A percentile compares a stretch with the other conserved stretches of the same genome.
phyloP scores from a whole-genome alignment of 2,113 vertebrate genomes.

The Maccullochella peelii region DNA sequence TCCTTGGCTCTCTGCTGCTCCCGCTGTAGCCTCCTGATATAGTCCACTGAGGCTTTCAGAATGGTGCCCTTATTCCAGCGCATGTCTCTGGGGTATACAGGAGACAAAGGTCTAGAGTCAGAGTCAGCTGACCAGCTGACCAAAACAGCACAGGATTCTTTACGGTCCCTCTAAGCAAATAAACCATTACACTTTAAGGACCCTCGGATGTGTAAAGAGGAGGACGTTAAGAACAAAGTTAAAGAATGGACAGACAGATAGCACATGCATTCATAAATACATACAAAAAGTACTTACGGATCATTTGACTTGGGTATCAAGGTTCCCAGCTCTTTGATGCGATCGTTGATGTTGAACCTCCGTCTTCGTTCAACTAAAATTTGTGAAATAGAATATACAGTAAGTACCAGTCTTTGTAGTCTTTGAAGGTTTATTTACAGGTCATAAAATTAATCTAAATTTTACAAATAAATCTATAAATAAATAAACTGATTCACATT shows the following conservation, averaged over 20 bases:
- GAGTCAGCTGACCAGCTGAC: conserved; percentile 75
- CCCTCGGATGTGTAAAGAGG: background rate
- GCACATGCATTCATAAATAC: background rate
- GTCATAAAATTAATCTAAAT: no score
- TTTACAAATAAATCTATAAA: background rate
- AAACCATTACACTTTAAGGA: conserved; percentile 19
- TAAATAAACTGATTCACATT: background rate
- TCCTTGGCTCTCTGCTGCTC: conserved; percentile 95
- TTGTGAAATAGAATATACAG: background rate
- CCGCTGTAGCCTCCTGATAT: conserved; percentile 93
- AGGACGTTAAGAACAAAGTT: conserved; percentile 11
- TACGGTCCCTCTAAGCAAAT: conserved; percentile 77
- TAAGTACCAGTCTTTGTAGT: background rate
- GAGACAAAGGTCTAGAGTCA: conserved; percentile 75
- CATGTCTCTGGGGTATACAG: conserved; percentile 88
- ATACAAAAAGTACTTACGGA: conserved; percentile 85
- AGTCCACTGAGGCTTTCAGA: conserved; percentile 95
- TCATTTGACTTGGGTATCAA: conserved; percentile 93
- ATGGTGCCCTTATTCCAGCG: conserved; percentile 98
- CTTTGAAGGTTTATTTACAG: background rate
- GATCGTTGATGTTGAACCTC: conserved; percentile 95
- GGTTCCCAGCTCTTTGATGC: conserved; percentile 93
- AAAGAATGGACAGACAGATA: conserved; percentile 2
- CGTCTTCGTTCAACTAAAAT: conserved; percentile 90
- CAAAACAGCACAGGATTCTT: conserved; percentile 53